Base-by-base conservation (phyloP, 2,888 invertebrate species). In the Dermolepida albohirtum region DNA sequence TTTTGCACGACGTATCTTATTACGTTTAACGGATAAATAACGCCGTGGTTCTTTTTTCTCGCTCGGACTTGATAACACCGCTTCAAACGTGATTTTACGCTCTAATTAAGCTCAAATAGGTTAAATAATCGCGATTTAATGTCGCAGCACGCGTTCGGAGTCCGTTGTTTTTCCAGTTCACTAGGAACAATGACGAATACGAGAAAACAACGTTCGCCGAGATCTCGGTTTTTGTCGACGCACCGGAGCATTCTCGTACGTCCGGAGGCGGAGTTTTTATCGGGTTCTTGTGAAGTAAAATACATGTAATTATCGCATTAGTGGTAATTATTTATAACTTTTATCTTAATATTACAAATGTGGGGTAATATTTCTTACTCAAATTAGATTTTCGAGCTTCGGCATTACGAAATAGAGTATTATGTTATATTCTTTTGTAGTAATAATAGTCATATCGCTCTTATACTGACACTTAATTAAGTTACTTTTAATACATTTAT, bases 111-210 rank as follows among this genome's bases (percentile, higher is more conserved):
- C 34, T 59, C 59, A 44, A 59, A 44, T 44, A 34, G 44, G 59
- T 59, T 59, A 62, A 44, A 49, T 62, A 62, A 62, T 62, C 47
- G 39, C 49, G 59, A 49, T 47, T 62, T 62, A 49, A 47, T 47
- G 59, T 47, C 49, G 59, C 59, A 49, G 34, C 29, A 44, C 34
- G 29, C 14, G 47, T 47, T 44, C 43, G 29, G 44, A 40, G 54
- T 34, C 54, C 44, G 44, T 59, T 59, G 59, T 47, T 59, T 59
- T 49, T 62, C 59, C 59, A 47, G 43, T 16, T 39, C 16, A 22
- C 29, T 62, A 47, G 34, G 39, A 62, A 54, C 39, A 54, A 62
- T 47, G 59, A 47, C n/a, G 59, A 47, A 47, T 62, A 47, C 47
- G 40, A 41, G 54, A 54, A 54, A 40, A 54, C 40, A 62, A 29